These are phyloP conservation scores for Chloroceryle aenea DNA, from an alignment of 2,113 vertebrate genomes.

Conservation along the genomic window DNA sequence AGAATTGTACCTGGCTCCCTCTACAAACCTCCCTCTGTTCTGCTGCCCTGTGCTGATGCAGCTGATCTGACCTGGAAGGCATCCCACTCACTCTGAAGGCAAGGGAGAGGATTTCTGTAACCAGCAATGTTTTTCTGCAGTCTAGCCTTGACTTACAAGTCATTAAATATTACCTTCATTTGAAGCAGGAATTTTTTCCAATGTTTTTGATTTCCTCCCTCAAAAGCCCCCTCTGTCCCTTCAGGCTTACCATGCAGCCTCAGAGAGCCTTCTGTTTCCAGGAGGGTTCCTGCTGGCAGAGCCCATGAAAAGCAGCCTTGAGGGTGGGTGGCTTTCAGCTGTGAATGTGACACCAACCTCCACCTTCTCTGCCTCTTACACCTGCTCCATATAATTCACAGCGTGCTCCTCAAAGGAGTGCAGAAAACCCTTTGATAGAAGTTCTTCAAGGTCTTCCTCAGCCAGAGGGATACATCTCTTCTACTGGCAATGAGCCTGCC, in stretches of 20 bases:
- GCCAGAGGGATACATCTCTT: neutral
- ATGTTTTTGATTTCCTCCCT: neutral
- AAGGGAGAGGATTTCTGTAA: neutral
- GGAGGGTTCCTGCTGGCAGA: neutral
- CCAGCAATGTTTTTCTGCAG: neutral
- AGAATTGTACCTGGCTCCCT: neutral
- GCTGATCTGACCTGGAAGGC: neutral
- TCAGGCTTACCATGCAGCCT: neutral
- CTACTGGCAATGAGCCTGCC: neutral
- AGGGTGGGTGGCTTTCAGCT: constrained; percentile 45
- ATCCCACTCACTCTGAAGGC: neutral
- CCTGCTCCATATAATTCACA: constrained; percentile 55
- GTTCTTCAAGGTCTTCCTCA: neutral
- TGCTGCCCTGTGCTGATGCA: accelerated
- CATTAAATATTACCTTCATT: constrained; percentile 35
- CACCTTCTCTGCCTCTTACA: constrained; percentile 22
- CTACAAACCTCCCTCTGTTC: neutral
- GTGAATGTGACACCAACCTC: constrained; percentile 21
- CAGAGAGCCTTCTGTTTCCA: constrained; percentile 10
- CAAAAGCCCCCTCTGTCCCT: constrained; percentile 13
- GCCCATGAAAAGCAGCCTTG: constrained; percentile 48
- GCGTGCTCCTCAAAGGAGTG: neutral
- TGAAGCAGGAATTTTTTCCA: constrained; percentile 38
- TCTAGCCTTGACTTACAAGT: neutral
- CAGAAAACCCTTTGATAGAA: constrained; percentile 56